Evolutionary conservation across 2,888 invertebrate genomes (phyloP), one percentile per base, ranked within the genome.

Genomic region (Rhagonycha fulva): DNA sequence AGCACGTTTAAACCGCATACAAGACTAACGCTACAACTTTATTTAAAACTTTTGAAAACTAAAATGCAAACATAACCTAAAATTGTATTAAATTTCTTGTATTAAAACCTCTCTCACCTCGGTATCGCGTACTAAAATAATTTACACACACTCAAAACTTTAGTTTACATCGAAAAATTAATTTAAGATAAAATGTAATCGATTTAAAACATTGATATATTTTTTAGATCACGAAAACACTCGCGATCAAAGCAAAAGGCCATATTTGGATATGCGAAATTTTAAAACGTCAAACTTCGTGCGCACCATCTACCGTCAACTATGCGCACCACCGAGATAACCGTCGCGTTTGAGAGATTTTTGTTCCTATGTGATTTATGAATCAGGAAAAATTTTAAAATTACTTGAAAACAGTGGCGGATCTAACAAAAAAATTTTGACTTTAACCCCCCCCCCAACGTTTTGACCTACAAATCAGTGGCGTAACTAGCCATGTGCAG

Each of bases 241-340:
- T 75, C 74, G 71, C 78, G 77, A 79, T 77, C 79, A 76, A 78
- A 76, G 71, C 79, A 86, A 87, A 87, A 87, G 84, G 85, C 87
- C 88, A 87, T 87, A 87, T 87, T 87, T 87, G 88, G 88, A 86
- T 87, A 87, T 88, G 88, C 84, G 86, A 87, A 85, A 85, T 87
- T 87, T 87, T 85, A 82, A 86, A 87, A 87, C 87, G 87, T 87
- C 87, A 87, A 87, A 67, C 75, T 72, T 68, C 47, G 14, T 26
- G 30, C 28, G 28, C 47, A 77, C 70, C 80, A 75, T 78, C 79
- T 76, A 47, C 28, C 47, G 47, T n/a, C 7, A 47, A 47, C n/a
- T 47, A 47, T 47, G 47, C 47, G 7, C 47, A 47, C 47, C 47
- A n/a, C 47, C 2, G 47, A n/a, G n/a, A 47, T 47, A 47, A 47